Evolutionary conservation across 2,797 vertebrate genomes (phyloP).

Genomic region (Cynodonichthys magdalenae): DNA sequence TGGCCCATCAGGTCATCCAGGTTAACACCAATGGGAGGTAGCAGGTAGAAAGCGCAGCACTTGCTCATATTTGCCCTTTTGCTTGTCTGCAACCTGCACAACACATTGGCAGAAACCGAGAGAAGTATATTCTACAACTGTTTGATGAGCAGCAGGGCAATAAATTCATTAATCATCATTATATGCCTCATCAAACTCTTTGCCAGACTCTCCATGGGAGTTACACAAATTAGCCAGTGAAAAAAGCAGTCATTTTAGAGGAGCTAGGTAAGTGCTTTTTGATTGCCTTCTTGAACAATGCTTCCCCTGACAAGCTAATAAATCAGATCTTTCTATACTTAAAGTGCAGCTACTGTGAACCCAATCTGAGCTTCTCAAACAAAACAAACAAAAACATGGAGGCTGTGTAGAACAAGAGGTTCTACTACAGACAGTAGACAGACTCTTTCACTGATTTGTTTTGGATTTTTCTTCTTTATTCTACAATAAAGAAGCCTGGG

Average conservation of each 20-base stretch:
- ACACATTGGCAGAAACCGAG: conserved; percentile 80
- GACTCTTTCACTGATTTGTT: conserved; percentile 79
- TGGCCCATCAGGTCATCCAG: conserved; percentile 83
- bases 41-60: conserved; percentile 50
- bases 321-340: conserved; percentile 93
- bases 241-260: conserved; percentile 99
- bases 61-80: conserved; percentile 60
- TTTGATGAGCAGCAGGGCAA: conserved; percentile 97
- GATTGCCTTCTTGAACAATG: conserved; percentile 98
- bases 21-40: conserved; percentile 81
- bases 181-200: conserved; percentile 99
- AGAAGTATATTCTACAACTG: conserved; percentile 90
- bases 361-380: conserved; percentile 79
- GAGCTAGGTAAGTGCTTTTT: conserved; percentile 99
- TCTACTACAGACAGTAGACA: conserved; percentile 82
- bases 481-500: conserved; percentile 72
- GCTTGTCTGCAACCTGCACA: conserved; percentile 51
- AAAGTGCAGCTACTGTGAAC: conserved; percentile 86
- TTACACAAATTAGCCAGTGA: conserved; percentile 99
- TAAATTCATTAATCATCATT: conserved; percentile 99
- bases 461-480: conserved; percentile 80
- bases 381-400: conserved; percentile 60
- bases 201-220: conserved; percentile 98
- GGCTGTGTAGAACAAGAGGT: conserved; percentile 81
- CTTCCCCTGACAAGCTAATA: conserved; percentile 99